phyloP scores from a whole-genome alignment of 1,140 invertebrate genomes.

The Tribolium madens region DNA sequence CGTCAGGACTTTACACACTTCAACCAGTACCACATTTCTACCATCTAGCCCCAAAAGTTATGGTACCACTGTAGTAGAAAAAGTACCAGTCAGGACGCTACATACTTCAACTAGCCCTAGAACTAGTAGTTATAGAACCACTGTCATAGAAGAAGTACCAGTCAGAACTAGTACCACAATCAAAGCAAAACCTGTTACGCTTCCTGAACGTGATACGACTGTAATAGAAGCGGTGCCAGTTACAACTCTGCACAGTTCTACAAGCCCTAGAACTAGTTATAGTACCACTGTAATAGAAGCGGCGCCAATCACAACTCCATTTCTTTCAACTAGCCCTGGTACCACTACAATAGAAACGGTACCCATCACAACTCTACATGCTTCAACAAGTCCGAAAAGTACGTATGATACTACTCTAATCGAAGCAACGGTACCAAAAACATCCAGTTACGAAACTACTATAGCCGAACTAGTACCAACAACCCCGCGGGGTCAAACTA shows the following conservation, averaged over 20 bases:
- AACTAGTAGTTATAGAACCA: no score
- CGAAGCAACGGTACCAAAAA: background rate
- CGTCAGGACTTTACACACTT: background rate
- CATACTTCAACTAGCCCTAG: no score
- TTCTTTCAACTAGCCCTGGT: background rate
- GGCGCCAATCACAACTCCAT: background rate
- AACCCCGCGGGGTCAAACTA: slow-evolving; percentile 21
- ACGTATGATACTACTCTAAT: no score
- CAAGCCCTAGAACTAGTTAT: no score
- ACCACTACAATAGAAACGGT: background rate
- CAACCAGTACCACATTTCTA: background rate
- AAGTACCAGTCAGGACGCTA: no score
- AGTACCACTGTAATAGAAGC: background rate
- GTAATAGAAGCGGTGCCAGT: background rate
- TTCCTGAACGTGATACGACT: background rate
- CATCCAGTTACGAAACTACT: background rate
- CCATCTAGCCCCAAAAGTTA: no score
- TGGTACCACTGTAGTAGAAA: no score
- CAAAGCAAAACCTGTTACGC: background rate
- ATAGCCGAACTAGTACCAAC: background rate
- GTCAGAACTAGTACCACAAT: no score
- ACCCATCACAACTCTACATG: background rate
- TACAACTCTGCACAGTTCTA: background rate
- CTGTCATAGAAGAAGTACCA: no score
- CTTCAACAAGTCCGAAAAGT: background rate